Percentiles rank a stretch among this genome's conserved stretches.
Conservation (phyloP, 2,113 vertebrate species). For the Sigmodon hispidus region DNA sequence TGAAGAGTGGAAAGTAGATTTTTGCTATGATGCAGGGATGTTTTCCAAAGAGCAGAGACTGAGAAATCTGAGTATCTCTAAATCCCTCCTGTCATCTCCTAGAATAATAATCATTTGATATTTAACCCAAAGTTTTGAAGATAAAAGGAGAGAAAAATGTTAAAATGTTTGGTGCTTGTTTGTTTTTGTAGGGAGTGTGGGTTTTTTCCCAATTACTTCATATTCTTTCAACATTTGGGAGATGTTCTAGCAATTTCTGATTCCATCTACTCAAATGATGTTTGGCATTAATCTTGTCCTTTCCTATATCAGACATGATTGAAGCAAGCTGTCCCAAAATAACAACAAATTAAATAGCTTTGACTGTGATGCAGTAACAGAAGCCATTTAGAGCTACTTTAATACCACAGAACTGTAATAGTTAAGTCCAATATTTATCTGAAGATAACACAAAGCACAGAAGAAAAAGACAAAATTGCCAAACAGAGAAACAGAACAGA, state of each 20-base stretch:
- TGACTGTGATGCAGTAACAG: neutral
- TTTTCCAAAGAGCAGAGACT: neutral
- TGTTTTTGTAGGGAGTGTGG: neutral
- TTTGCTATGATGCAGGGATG: neutral
- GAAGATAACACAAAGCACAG: neutral
- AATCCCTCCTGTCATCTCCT: neutral
- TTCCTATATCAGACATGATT: neutral
- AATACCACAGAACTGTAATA: neutral
- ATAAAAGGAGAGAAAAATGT: neutral
- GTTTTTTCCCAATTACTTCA: neutral
- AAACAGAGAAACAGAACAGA: neutral
- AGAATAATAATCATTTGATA: too few species aligned
- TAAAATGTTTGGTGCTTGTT: neutral
- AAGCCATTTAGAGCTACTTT: neutral
- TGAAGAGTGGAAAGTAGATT: neutral
- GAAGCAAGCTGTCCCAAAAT: neutral
- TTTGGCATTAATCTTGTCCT: neutral
- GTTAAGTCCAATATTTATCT: neutral
- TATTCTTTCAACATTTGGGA: neutral
- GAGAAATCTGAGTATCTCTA: neutral
- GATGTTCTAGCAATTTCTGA: neutral
- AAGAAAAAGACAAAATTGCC: neutral
- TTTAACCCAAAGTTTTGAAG: neutral
- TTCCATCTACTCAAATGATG: neutral
- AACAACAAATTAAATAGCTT: rapidly evolving